These are phyloP conservation scores for Drosophila mulleri DNA, from an alignment of 2,888 invertebrate species.

Conservation along the genomic window DNA sequence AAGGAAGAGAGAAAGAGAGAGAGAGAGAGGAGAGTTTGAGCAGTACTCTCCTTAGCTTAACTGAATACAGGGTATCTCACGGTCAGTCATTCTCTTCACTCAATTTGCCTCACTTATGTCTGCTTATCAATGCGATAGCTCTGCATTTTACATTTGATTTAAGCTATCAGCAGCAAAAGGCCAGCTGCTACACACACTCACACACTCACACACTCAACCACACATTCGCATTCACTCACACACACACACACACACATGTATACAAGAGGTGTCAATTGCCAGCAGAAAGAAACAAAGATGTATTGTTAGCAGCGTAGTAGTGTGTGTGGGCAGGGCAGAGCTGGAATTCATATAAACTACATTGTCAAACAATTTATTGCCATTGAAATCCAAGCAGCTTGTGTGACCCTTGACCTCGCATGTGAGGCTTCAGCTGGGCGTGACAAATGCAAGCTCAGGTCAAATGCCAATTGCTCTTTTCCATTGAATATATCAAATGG, in stretches of 20 bases:
- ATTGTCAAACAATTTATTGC: constrained; percentile 44
- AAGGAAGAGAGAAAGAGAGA: too few relatives aligned
- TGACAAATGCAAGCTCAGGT: constrained; percentile 24
- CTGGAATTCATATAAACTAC: constrained; percentile 1
- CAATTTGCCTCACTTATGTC: constrained; percentile 11
- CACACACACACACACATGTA: not conserved
- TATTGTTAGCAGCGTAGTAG: not conserved
- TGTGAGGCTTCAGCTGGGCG: not conserved
- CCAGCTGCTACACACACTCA: constrained; percentile 1
- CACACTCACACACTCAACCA: not conserved
- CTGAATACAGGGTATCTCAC: not conserved
- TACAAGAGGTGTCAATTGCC: constrained; percentile 22
- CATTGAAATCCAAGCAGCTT: constrained; percentile 37
- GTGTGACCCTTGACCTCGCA: constrained; percentile 29
- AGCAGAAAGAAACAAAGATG: constrained; percentile 11
- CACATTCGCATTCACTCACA: not conserved
- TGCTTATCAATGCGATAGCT: constrained; percentile 39
- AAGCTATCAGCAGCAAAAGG: constrained; percentile 17
- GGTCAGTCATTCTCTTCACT: not conserved
- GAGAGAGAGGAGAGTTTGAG: too few relatives aligned
- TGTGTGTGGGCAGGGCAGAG: too few relatives aligned
- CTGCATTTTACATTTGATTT: constrained; percentile 28
- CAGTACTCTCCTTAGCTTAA: not conserved
- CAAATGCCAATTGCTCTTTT: constrained; percentile 37
- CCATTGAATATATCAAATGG: constrained; percentile 3